A percentile compares a stretch with the other conserved stretches of the same genome.
phyloP scores from a whole-genome alignment of 1,140 invertebrate genomes.

The Drosophila eugracilis region DNA sequence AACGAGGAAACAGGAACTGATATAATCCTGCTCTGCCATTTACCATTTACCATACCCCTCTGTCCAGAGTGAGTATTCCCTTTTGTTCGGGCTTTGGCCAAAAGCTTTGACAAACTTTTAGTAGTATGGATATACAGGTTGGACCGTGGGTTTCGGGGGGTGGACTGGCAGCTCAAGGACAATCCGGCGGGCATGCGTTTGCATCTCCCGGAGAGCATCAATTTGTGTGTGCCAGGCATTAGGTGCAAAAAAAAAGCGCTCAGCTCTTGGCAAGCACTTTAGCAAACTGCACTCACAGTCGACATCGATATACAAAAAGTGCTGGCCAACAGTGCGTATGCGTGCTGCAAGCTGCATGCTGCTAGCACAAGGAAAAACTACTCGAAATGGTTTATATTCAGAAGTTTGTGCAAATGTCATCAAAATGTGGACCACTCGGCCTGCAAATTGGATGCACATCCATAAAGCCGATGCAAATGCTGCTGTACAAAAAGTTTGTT shows the following conservation, averaged over 20 bases:
- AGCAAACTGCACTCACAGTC: constrained; percentile 34
- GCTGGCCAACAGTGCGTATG: constrained; percentile 57
- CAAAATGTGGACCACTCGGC: constrained; percentile 30
- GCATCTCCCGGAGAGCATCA: constrained; percentile 46
- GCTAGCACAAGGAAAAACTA: constrained; percentile 8
- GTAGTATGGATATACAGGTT: constrained; percentile 8
- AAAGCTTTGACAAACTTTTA: constrained; percentile 16
- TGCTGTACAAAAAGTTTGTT: constrained; percentile 3
- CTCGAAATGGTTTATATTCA: constrained; percentile 27
- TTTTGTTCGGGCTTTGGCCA: constrained; percentile 4
- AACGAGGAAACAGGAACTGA: not conserved
- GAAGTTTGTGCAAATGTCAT: constrained; percentile 45
- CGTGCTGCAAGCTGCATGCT: constrained; percentile 21
- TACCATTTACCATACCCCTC: constrained; percentile 7
- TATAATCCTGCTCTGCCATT: constrained; percentile 15
- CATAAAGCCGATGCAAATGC: not conserved
- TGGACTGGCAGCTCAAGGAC: constrained; percentile 39
- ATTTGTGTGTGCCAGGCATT: constrained; percentile 54
- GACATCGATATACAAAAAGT: constrained; percentile 52
- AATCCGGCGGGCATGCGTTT: constrained; percentile 41
- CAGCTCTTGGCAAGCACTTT: constrained; percentile 49
- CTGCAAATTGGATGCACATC: constrained; percentile 25
- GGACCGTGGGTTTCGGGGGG: not conserved
- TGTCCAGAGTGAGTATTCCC: not conserved
- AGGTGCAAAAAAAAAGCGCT: constrained; percentile 25